Percentiles rank a stretch among this genome's conserved stretches.
These are phyloP conservation scores for Nipponacmea schrenckii DNA, from an alignment of 2,888 invertebrate species.

Conservation along the genomic window DNA sequence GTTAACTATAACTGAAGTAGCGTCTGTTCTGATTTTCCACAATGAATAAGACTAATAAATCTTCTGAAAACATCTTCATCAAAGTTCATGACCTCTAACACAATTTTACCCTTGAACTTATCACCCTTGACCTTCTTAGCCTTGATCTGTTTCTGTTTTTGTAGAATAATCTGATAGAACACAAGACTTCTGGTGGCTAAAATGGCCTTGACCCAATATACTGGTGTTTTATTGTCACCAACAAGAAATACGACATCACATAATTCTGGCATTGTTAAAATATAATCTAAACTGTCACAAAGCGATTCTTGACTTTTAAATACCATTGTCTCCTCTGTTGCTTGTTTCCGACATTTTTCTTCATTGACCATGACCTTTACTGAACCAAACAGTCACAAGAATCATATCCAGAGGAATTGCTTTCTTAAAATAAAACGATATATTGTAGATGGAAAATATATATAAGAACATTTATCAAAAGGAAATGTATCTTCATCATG, in stretches of 20 bases:
- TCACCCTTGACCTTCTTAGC: slow-evolving; percentile 1
- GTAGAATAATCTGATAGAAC: slow-evolving; percentile 1
- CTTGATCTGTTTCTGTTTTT: background rate
- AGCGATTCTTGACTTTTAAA: slow-evolving; percentile 1
- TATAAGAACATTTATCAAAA: too few species aligned
- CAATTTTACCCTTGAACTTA: background rate
- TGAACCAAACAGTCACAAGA: background rate
- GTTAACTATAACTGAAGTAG: background rate
- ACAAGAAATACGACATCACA: background rate
- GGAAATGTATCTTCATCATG: too few species aligned
- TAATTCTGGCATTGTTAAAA: background rate
- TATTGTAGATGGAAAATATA: too few species aligned
- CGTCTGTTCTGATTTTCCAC: background rate
- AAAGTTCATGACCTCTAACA: background rate
- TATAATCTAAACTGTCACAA: background rate
- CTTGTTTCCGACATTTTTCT: background rate
- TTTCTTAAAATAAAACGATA: background rate
- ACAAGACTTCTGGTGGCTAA: background rate
- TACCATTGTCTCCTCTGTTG: background rate
- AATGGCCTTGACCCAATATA: background rate
- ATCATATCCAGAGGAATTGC: background rate
- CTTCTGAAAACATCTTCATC: background rate
- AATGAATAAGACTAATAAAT: slow-evolving; percentile 1
- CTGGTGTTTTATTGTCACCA: background rate
- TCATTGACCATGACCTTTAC: too few species aligned